Evolutionary conservation across 2,888 invertebrate species (phyloP), one percentile per base, ranked within the genome.

Genomic region (Seira sanloemensis): DNA sequence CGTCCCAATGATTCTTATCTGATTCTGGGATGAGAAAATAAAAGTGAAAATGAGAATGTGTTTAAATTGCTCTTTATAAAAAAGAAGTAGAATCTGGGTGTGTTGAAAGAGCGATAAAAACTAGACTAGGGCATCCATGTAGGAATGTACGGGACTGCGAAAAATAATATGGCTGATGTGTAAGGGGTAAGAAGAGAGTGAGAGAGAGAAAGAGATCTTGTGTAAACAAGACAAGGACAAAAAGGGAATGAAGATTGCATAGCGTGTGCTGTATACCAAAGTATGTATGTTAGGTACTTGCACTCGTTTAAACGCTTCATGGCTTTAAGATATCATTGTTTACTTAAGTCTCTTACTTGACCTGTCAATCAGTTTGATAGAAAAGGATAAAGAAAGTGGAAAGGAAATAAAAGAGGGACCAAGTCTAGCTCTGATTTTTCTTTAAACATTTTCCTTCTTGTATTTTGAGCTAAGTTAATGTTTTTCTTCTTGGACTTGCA

Each of bases 281-380:
- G n/a, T n/a, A n/a, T n/a, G n/a, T n/a, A n/a, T n/a, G n/a, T n/a
- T n/a, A n/a, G n/a, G n/a, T n/a, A n/a, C n/a, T n/a, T n/a, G n/a
- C n/a, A n/a, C n/a, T n/a, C n/a, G n/a, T n/a, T n/a, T n/a, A n/a
- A n/a, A n/a, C n/a, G n/a, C n/a, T n/a, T n/a, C n/a, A n/a, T n/a
- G n/a, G n/a, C n/a, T n/a, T n/a, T n/a, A n/a, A n/a, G n/a, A n/a
- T n/a, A n/a, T n/a, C n/a, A 65, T 76, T 81, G 81, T 81, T 81
- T 81, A 71, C 80, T 69, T 65, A 81, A 82, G 68, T 72, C 82
- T 71, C 71, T 58, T 75, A 81, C 75, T 82, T 82, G 76, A 82
- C 82, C 82, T 76, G 84, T 77, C 84, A 84, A 79, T 84, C 84
- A 84, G 80, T 80, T 62, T 78, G 54, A 74, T 69, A 75, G 74